Evolutionary conservation across 1,140 invertebrate species (phyloP), one percentile per base, ranked within the genome.

Genomic region (Pogonognathellus flavescens): DNA sequence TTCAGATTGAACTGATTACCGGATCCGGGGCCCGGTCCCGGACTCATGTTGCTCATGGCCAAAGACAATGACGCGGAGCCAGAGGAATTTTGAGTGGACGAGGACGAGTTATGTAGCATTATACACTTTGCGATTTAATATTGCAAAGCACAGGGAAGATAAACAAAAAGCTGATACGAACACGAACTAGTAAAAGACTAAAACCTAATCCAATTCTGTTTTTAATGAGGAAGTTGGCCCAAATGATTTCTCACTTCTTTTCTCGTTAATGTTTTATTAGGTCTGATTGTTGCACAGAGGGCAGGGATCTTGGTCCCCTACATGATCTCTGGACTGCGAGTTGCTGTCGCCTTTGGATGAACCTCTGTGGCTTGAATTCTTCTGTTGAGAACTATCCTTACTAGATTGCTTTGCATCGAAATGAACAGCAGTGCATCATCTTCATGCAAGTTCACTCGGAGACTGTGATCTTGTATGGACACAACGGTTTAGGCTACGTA

Each of bases 81-180:
- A 14, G 84, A 62, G 22, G 84, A 81, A 6, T 72, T 85, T 10
- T 76, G 59, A 20, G 55, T 82, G n/a, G 72, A 62, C 18, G 84
- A 85, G 13, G 84, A 81, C n/a, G 80, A 55, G 9, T n/a, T n/a
- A n/a, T n/a, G n/a, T n/a, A n/a, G n/a, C n/a, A n/a, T n/a, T n/a
- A n/a, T n/a, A n/a, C n/a, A n/a, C n/a, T n/a, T n/a, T n/a, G n/a
- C n/a, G n/a, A n/a, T n/a, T 66, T 11, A 66, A 41, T 1, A 41
- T 41, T 41, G 31, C 31, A 41, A 25, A 66, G 60, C 1, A 9
- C 22, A 55, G 11, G 1, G 20, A 20, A 66, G 22, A 5, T 13
- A 25, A 18, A 20, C 2, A n/a, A n/a, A 10, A n/a, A 9, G 20
- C 62, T 22, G 25, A n/a, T n/a, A 62, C 62, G 11, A 25, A 66